These are phyloP conservation scores for Trichogramma dendrolimi DNA, from an alignment of 2,888 invertebrate genomes.

Conservation along the genomic window DNA sequence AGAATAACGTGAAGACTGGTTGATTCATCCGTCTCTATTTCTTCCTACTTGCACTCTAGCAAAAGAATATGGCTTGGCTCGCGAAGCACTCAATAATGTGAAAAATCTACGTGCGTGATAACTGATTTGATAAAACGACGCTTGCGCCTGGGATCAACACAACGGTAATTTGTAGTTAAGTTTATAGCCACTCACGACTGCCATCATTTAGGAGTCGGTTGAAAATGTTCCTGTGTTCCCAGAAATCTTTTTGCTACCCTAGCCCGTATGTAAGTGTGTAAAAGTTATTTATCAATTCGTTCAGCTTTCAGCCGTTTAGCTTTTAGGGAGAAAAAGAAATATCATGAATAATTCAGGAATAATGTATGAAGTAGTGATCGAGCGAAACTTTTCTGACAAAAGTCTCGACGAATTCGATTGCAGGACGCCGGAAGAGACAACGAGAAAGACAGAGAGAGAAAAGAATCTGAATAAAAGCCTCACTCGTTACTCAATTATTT, in stretches of 20 bases:
- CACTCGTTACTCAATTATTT: neutral
- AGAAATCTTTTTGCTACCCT: conserved; percentile 18
- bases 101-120: conserved; percentile 21
- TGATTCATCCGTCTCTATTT: too few relatives aligned
- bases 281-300: conserved; percentile 19
- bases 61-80: neutral
- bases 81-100: conserved; percentile 27
- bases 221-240: conserved; percentile 4
- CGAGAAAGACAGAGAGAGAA: too few relatives aligned
- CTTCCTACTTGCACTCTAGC: too few relatives aligned
- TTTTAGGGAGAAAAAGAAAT: too few relatives aligned
- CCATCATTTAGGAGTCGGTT: conserved; percentile 7
- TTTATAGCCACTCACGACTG: conserved; percentile 19
- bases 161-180: conserved; percentile 23
- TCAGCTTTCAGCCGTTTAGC: neutral
- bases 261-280: conserved; percentile 3
- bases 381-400: too few relatives aligned
- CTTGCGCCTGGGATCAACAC: neutral
- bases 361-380: too few relatives aligned
- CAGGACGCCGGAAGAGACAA: too few relatives aligned
- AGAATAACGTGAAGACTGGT: too few relatives aligned
- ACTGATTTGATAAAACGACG: conserved; percentile 25
- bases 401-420: too few relatives aligned
- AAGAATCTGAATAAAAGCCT: neutral
- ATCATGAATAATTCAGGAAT: too few relatives aligned